Evolutionary conservation across 1,140 invertebrate genomes (phyloP), one percentile per base, ranked within the genome.

Genomic region (Vollenhovia emeryi): DNA sequence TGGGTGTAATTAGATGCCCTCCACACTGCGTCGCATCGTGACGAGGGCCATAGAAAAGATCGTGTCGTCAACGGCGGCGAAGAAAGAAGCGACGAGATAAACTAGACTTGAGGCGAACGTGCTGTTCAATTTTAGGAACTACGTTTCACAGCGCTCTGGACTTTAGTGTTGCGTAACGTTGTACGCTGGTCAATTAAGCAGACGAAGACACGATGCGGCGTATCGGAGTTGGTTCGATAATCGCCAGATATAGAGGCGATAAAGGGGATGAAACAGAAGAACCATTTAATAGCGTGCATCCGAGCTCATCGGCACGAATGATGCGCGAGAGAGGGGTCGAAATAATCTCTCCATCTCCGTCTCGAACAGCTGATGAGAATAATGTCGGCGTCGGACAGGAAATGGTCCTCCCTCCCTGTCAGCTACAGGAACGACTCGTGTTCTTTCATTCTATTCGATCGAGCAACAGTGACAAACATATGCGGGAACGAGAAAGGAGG

Each of bases 1-100:
- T 91, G 90, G 87, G 78, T 87, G 88, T 91, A 91, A 91, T 91
- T 91, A 91, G 82, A 91, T 89, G 88, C 88, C 73, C 84, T 79
- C 66, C 57, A 30, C 68, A 30, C 68, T 79, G 57, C 68, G 68
- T 84, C 57, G 68, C 79, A 69, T 40, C n/a, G 78, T 74, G n/a
- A 87, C 59, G 76, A 75, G 74, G 18, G 33, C 52, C 60, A 55
- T 30, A 83, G 55, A 85, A 43, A 71, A 71, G 73, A 18, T 43
- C 78, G 3, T 43, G 50, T 71, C 50, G 5, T 9, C 62, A n/a
- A n/a, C 62, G 24, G 18, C 24, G 11, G 52, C n/a, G 59, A 3
- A 6, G n/a, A 57, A 57, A 87, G 64, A 85, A 80, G 5, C 18
- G 36, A 80, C 76, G 75, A 68, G 78, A 89, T 74, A 89, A 79